A percentile compares a stretch with the other conserved stretches of the same genome.
These are phyloP conservation scores for Clamator glandarius DNA, from an alignment of 2,797 vertebrate species.

Conservation along the genomic window DNA sequence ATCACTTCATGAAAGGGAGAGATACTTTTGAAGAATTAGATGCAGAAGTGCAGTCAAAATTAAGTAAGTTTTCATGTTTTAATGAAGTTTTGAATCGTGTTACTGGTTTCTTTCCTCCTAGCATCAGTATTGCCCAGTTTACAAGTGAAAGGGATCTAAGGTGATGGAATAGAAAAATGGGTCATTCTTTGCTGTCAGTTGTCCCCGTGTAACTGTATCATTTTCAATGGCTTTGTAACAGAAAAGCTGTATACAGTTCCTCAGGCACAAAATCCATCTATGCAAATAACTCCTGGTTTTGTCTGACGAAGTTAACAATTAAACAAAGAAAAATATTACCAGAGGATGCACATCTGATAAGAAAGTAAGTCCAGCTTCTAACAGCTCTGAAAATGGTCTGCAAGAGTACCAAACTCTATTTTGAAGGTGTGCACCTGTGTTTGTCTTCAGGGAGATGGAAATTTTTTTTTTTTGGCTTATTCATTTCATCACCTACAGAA, in stretches of 20 bases:
- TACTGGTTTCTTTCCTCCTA: not conserved
- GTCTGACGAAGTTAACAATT: not conserved
- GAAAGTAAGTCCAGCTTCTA: not conserved
- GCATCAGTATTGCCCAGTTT: not conserved
- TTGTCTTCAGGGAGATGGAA: not conserved
- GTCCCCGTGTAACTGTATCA: not conserved
- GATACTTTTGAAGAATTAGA: slow-evolving; percentile 91
- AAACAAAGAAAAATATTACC: not conserved
- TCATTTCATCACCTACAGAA: not conserved
- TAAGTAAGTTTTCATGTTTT: slow-evolving; percentile 83
- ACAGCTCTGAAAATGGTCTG: not conserved
- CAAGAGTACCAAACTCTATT: not conserved
- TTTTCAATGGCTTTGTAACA: not conserved
- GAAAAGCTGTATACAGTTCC: not conserved
- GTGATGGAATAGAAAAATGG: not conserved
- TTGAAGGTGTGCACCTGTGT: not conserved
- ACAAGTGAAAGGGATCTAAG: not conserved
- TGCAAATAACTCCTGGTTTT: not conserved
- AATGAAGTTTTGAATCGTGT: not conserved
- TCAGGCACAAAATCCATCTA: not conserved
- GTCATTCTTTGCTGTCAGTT: not conserved
- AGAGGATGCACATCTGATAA: not conserved
- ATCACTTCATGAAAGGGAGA: slow-evolving; percentile 89
- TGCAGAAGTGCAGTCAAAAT: slow-evolving; percentile 79
- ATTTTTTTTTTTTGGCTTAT: not conserved